phyloP scores from a whole-genome alignment of 2,113 vertebrate species.

The Thryonomys swinderianus region DNA sequence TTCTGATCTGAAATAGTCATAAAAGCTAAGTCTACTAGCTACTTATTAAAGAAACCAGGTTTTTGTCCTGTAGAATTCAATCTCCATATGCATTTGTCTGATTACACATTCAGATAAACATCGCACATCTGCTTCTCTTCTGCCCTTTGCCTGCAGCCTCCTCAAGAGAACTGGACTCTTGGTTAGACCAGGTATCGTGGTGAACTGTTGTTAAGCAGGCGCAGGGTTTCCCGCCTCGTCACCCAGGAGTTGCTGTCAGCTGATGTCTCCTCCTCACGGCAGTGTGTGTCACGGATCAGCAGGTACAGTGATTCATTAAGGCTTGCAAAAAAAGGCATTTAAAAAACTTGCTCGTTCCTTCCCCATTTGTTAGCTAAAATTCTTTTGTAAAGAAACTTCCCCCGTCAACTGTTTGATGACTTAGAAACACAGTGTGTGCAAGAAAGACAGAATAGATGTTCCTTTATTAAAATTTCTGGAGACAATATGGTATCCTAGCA shows the following conservation, averaged over 20 bases:
- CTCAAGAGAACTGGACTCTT: background rate
- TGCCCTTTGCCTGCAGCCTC: background rate
- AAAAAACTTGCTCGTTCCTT: background rate
- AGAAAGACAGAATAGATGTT: conserved; percentile 50
- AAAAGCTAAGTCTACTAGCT: background rate
- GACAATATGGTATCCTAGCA: conserved; percentile 35
- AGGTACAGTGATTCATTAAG: background rate
- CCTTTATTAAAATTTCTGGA: conserved; percentile 54
- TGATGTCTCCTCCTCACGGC: background rate
- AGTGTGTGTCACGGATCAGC: background rate
- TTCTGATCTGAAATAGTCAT: background rate
- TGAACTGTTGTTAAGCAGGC: background rate
- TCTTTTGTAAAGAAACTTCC: conserved; percentile 7
- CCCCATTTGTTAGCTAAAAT: conserved; percentile 24
- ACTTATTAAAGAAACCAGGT: background rate
- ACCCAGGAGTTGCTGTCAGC: background rate
- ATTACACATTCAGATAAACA: background rate
- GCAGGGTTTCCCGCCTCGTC: background rate
- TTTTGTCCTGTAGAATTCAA: background rate
- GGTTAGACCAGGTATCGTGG: background rate
- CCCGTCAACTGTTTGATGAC: conserved; percentile 26
- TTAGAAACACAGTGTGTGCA: conserved; percentile 21
- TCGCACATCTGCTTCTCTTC: background rate
- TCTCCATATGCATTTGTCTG: background rate
- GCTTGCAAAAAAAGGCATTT: background rate